phyloP scores from a whole-genome alignment of 2,113 vertebrate species.

The Pelecanus crispus region DNA sequence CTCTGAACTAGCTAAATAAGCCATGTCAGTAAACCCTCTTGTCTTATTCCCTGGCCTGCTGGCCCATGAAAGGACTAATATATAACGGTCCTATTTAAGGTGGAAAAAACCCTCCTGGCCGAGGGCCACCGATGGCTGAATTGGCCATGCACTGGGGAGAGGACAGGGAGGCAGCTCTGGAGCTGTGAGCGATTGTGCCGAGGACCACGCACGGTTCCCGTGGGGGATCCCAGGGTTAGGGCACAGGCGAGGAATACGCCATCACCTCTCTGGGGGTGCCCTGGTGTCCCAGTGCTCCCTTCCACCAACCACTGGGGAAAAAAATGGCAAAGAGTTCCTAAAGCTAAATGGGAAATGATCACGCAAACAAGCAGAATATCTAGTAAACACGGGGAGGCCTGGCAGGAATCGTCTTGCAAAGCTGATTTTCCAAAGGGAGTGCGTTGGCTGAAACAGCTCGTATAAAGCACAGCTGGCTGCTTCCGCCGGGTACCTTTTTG shows the following conservation, averaged over 20 bases:
- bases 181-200: background rate
- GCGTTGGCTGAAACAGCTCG: background rate
- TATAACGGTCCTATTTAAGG: constrained; percentile 46
- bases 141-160: background rate
- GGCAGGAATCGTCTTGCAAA: background rate
- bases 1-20: constrained; percentile 58
- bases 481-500: background rate
- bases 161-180: background rate
- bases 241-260: background rate
- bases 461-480: background rate
- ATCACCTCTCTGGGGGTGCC: background rate
- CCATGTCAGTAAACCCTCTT: constrained; percentile 42
- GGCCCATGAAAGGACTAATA: constrained; percentile 20
- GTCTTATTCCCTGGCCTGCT: constrained; percentile 35
- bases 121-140: background rate
- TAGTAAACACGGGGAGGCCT: background rate
- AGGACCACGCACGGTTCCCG: fast-evolving
- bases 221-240: background rate
- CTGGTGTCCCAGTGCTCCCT: background rate
- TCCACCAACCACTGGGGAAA: background rate
- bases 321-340: background rate
- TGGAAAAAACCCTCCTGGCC: constrained; percentile 35
- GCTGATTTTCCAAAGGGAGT: background rate
- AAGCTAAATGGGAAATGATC: background rate
- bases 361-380: background rate